phyloP scores from a whole-genome alignment of 2,888 invertebrate species.

The Orthosia gothica region DNA sequence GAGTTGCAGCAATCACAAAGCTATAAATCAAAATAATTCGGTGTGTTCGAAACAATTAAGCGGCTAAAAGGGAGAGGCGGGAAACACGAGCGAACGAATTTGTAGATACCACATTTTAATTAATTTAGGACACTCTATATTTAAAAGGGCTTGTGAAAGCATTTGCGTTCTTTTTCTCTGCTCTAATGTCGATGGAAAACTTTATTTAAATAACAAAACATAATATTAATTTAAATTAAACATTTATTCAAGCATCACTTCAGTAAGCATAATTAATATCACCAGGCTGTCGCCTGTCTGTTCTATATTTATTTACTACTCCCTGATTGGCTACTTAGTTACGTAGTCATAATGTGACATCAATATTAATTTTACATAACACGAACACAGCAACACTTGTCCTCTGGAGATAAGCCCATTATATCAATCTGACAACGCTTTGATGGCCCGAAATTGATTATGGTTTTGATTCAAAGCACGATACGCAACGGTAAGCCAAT shows the following conservation, averaged over 20 bases:
- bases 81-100: slow-evolving; percentile 65
- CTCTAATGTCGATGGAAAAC: background rate
- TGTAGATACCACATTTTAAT: slow-evolving; percentile 65
- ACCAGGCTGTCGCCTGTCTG: slow-evolving; percentile 15
- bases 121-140: slow-evolving; percentile 62
- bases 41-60: slow-evolving; percentile 87
- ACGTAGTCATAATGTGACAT: slow-evolving; percentile 27
- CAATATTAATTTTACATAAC: slow-evolving; percentile 38
- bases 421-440: slow-evolving; percentile 68
- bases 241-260: background rate
- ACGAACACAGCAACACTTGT: slow-evolving; percentile 32
- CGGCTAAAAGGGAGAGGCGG: slow-evolving; percentile 81
- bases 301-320: slow-evolving; percentile 39
- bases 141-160: slow-evolving; percentile 43
- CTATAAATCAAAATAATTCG: slow-evolving; percentile 91
- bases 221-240: background rate
- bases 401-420: slow-evolving; percentile 47
- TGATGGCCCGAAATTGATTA: slow-evolving; percentile 76
- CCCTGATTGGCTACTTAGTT: slow-evolving; percentile 31
- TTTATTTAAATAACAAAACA: background rate
- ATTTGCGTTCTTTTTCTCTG: background rate
- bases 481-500: slow-evolving; percentile 86
- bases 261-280: slow-evolving; percentile 32
- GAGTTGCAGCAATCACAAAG: slow-evolving; percentile 90
- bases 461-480: slow-evolving; percentile 85